phyloP scores from a whole-genome alignment of 2,888 invertebrate species.

The Leistus spinibarbis region DNA sequence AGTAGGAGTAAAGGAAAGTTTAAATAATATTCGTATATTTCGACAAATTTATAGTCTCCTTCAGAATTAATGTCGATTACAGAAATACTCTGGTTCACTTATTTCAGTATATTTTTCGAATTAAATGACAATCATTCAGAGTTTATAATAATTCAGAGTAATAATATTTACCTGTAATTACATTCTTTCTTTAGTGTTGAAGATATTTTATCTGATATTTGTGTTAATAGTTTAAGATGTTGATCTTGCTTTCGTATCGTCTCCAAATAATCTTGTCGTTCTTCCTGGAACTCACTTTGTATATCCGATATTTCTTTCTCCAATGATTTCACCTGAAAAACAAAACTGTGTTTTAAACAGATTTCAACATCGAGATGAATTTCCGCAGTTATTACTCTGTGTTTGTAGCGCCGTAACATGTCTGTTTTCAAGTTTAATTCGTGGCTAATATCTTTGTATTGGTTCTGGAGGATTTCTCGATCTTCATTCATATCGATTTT shows the following conservation, averaged over 20 bases:
- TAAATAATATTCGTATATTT: too few relatives aligned
- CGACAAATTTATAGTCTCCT: too few relatives aligned
- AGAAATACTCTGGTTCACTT: too few relatives aligned
- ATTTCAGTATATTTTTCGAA: too few relatives aligned
- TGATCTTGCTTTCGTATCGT: conserved; percentile 77
- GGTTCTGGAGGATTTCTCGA: conserved; percentile 69
- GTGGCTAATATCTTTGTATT: conserved; percentile 79
- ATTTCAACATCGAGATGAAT: too few relatives aligned
- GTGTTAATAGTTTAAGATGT: conserved; percentile 69
- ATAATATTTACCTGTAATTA: conserved; percentile 67
- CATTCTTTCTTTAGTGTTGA: conserved; percentile 74
- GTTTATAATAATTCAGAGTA: neutral
- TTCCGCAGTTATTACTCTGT: conserved; percentile 63
- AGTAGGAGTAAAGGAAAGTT: too few relatives aligned
- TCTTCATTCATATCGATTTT: conserved; percentile 72
- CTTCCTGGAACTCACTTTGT: conserved; percentile 80
- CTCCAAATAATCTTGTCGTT: conserved; percentile 82
- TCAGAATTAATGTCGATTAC: too few relatives aligned
- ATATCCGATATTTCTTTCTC: conserved; percentile 78
- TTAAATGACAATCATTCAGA: too few relatives aligned
- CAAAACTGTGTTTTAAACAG: too few relatives aligned
- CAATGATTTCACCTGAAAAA: conserved; percentile 65
- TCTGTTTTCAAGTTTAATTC: conserved; percentile 76
- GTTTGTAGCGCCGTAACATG: conserved; percentile 67
- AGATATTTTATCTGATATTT: conserved; percentile 69